Evolutionary conservation across 2,113 vertebrate genomes (phyloP), one percentile per base, ranked within the genome.

Genomic region (Triplophysa siluroides): DNA sequence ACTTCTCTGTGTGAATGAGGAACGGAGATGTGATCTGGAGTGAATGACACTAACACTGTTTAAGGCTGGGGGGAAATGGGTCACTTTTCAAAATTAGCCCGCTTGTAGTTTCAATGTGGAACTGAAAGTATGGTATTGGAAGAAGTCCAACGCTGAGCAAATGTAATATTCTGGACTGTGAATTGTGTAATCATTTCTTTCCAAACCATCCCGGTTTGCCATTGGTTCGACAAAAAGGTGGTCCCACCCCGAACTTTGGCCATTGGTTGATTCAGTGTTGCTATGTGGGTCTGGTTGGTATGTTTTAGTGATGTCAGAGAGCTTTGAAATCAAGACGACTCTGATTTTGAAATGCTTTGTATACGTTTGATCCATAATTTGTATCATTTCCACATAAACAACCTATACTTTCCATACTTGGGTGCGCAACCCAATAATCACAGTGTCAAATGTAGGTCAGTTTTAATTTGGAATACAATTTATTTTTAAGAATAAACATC

Each of bases 101-200:
- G 45, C 26, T 56, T 69, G 72, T 70, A 21, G 78, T 83, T 65
- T 69, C 63, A 45, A 80, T 56, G 52, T 38, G 29, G 66, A 43
- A 73, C 79, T 52, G 47, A 56, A 69, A 76, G 62, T 8, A 43
- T 65, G 60, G 29, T 63, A 69, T 9, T 61, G 24, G 70, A 72
- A 12, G 14, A 24, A 24, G 56, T 43, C 54, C 71, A 61, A 23
- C 14, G 19, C 26, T 45, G 71, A 61, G 54, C 9, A 1, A 21
- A 74, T 1, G 13, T 74, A 21, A 52, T 52, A 19, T 54, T 33
- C 1, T n/a, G 50, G 50, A 18, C 50, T 18, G 9, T 43, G 56
- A 12, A 54, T 29, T 5, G 16, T 70, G 47, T 14, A 50, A 24
- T 68, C 33, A 13, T 33, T 54, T 72, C 12, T 50, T 50, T 12